Evolutionary conservation across 2,113 vertebrate species (phyloP), one percentile per base, ranked within the genome.

Genomic region (Brachyistius frenatus): DNA sequence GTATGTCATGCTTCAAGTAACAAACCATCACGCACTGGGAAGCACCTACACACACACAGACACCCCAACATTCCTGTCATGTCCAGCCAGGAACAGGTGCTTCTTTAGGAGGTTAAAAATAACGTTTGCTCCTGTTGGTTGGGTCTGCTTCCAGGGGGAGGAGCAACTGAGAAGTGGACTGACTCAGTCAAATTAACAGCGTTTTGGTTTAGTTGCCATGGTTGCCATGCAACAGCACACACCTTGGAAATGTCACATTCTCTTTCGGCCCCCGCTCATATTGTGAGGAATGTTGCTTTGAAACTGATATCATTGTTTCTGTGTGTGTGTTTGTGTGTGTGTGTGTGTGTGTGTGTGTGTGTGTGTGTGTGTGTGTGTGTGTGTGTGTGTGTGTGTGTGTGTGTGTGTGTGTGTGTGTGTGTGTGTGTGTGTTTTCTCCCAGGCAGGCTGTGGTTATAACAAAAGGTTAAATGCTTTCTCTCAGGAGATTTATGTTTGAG

Each of bases 231-330:
- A 15, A 90, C 87, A 81, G 84, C 88, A 88, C 85, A 89, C 85
- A 87, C 88, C 89, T 88, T 90, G 66, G 52, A 87, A 86, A 93
- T 89, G 84, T 91, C 86, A 90, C 86, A 69, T 84, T 90, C 55
- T 84, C 58, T 49, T 55, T 66, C 44, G 35, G 67, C 68, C 66
- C 11, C 62, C 23, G 57, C 76, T 89, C 57, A 55, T 73, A 56
- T 85, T 86, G 74, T 61, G 53, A 33, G 80, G 62, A 87, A 83
- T 73, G 66, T 64, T 15, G 7, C 62, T 86, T 78, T 74, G 60
- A 80, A 84, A 76, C 74, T 72, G 84, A 84, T 82, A 85, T 69
- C 66, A 75, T 85, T 83, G 75, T 79, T 60, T 77, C 37, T 14
- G 4, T 5, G 7, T 57, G 32, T 63, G 68, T 41, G 7, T 16